Evolutionary conservation across 1,140 invertebrate genomes (phyloP).

Genomic region (Drosophila cardini): DNA sequence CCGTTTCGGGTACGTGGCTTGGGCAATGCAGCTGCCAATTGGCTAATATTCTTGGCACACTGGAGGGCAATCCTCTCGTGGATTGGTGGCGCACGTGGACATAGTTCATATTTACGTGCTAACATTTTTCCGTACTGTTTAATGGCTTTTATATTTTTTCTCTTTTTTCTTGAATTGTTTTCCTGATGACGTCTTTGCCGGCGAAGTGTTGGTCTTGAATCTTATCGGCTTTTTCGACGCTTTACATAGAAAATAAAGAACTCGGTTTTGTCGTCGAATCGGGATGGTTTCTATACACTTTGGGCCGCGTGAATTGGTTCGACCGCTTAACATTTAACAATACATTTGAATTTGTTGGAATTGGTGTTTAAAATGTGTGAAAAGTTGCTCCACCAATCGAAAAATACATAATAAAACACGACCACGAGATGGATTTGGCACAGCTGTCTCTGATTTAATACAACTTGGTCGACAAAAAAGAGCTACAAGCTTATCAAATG

Average conservation of each 20-base stretch:
- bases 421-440: constrained; percentile 47
- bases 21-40: constrained; percentile 41
- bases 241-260: constrained; percentile 61
- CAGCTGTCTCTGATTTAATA: constrained; percentile 34
- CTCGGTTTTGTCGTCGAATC: constrained; percentile 47
- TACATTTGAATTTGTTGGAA: constrained; percentile 77
- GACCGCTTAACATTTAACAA: constrained; percentile 64
- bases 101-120: constrained; percentile 24
- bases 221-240: constrained; percentile 27
- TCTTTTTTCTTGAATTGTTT: not conserved
- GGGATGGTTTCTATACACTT: constrained; percentile 49
- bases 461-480: not conserved
- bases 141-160: constrained; percentile 1
- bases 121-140: constrained; percentile 42
- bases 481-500: not conserved
- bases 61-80: constrained; percentile 65
- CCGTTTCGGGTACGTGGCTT: constrained; percentile 46
- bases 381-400: constrained; percentile 67
- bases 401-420: constrained; percentile 74
- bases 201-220: constrained; percentile 27
- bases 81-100: constrained; percentile 29
- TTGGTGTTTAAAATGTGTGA: constrained; percentile 80
- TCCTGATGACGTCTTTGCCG: constrained; percentile 20
- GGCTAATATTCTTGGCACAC: constrained; percentile 55
- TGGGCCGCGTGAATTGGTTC: constrained; percentile 55